Evolutionary conservation across 2,113 vertebrate genomes (phyloP), one percentile per base, ranked within the genome.

Genomic region (Tretioscincus oriximinensis): DNA sequence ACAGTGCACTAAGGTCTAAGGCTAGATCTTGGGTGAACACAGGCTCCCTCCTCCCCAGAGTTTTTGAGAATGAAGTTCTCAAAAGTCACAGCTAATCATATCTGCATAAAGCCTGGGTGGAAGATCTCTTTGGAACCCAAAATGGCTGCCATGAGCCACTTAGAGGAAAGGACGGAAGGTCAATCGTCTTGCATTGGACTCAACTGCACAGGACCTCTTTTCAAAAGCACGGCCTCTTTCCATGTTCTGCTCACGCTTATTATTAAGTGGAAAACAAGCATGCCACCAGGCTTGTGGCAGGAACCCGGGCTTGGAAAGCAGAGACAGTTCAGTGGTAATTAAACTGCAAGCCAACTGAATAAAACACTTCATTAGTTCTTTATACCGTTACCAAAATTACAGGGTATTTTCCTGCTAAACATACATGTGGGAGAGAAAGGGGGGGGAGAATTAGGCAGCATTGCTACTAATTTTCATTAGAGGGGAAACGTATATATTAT

Each of bases 351-450:
- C 80, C 90, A 88, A 93, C 92, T 93, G 91, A 82, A 85, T 29
- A 80, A 92, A 90, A 86, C 90, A 88, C 88, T 93, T 90, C 88
- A 94, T 94, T 94, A 93, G 89, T 73, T 82, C 86, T 90, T 91
- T 86, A 92, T 77, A 88, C 87, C 16, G 7, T 85, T 93, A 89
- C 82, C 75, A 84, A 90, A 93, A 94, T 93, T 91, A 92, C 26
- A 91, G 87, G 75, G 83, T 88, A 81, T 72, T 84, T 64, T 77
- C 72, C 71, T 18, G 1, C 22, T 71, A 69, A 83, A 77, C 65
- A 60, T 14, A 76, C n/a, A 61, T 1, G 80, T 54, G 28, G 6
- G 2, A 64, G 21, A 11, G 77, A 58, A 45, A 35, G 31, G 26
- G 54, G 31, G 26, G 4, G 64, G 28, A 47, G 63, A 18, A 0